Base-by-base conservation (phyloP, 2,888 invertebrate species). In the Agrochola lychnidis region DNA sequence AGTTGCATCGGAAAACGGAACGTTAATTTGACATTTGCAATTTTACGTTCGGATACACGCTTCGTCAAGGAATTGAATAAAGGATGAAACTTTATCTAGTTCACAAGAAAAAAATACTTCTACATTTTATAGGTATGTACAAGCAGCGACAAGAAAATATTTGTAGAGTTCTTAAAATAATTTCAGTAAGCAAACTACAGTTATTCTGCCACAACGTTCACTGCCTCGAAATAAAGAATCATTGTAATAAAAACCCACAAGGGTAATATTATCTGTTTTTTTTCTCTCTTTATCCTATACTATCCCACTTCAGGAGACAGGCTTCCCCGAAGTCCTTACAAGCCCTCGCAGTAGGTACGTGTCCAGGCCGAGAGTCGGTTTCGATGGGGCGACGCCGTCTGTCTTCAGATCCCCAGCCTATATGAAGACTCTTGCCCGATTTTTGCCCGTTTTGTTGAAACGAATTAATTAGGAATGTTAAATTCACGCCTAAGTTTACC, bases 21-120 rank as follows among this genome's bases (percentile, higher is more conserved):
- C 88, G 81, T 70, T 42, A 10, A 56, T 48, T 83, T 87, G 86
- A 85, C 88, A 72, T 76, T 77, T 51, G 30, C 19, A n/a, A 25
- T 73, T 22, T 62, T 75, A 48, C 71, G 53, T 81, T 87, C 76
- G 78, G 83, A 85, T 85, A 83, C 78, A 74, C 59, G 19, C 0
- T 25, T 3, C 0, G 16, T 25, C 30, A 30, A 19, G 1, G 4
- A n/a, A 16, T 36, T 36, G 36, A 2, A 56, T 48, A 36, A 63
- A 48, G 25, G 10, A 36, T 25, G 7, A 56, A 10, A 2, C n/a
- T 14, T 30, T 51, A 30, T 30, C n/a, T 12, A 30, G 5, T 51
- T 61, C 12, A 22, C 5, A 10, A 48, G 9, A 16, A 25, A 16
- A 25, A 36, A 53, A 67, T 22, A 51, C 30, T 51, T 51, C 30